These are phyloP conservation scores for Temnothorax longispinosus DNA, from an alignment of 1,140 invertebrate genomes.

Conservation along the genomic window DNA sequence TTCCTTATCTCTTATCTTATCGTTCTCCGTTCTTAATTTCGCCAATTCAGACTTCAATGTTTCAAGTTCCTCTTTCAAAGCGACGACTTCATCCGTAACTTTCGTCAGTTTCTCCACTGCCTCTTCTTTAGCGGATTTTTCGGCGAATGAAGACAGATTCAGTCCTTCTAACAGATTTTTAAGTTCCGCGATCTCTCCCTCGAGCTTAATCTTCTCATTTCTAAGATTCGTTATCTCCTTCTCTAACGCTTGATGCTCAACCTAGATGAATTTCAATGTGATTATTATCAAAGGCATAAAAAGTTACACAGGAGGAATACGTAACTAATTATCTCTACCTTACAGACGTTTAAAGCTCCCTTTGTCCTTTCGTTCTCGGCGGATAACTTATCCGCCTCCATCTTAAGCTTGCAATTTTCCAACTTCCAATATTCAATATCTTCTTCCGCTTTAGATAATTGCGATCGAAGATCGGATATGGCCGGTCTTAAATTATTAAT, in stretches of 20 bases:
- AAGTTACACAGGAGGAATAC: background rate
- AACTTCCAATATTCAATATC: slow-evolving; percentile 71
- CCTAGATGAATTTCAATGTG: slow-evolving; percentile 35
- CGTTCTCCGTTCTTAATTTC: slow-evolving; percentile 64
- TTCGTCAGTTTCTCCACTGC: slow-evolving; percentile 17
- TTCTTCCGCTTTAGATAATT: slow-evolving; percentile 57
- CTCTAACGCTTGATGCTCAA: slow-evolving; percentile 52
- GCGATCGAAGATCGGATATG: slow-evolving; percentile 57
- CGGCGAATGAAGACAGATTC: slow-evolving; percentile 13
- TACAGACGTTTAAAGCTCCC: slow-evolving; percentile 45
- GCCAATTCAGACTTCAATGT: slow-evolving; percentile 66
- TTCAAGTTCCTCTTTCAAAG: slow-evolving; percentile 64
- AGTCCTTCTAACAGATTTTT: slow-evolving; percentile 37
- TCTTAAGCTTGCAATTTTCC: slow-evolving; percentile 62
- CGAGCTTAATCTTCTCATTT: slow-evolving; percentile 50
- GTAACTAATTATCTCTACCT: slow-evolving; percentile 58
- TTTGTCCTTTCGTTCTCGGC: slow-evolving; percentile 62
- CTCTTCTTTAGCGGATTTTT: slow-evolving; percentile 56
- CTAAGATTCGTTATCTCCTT: slow-evolving; percentile 38
- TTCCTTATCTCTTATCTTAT: slow-evolving; percentile 37
- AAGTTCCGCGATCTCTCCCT: slow-evolving; percentile 39
- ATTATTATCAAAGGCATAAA: slow-evolving; percentile 32
- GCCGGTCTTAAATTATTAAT: slow-evolving; percentile 33
- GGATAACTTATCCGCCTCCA: slow-evolving; percentile 64
- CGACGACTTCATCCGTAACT: slow-evolving; percentile 3